Conservation (phyloP, 2,888 invertebrate species). For the Heteromyza rotundicornis region DNA sequence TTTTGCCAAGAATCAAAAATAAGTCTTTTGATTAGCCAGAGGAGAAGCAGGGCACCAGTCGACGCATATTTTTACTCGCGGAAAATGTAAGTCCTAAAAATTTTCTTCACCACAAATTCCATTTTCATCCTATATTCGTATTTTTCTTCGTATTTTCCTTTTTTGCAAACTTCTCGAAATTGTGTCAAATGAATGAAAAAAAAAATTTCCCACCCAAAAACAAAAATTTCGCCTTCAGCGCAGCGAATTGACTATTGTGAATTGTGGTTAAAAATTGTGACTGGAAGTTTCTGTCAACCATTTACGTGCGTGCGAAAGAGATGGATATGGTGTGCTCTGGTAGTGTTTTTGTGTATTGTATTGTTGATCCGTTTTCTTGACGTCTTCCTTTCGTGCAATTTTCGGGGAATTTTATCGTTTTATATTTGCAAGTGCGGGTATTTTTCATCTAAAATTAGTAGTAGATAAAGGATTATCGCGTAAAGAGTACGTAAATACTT, state of each 20-base stretch:
- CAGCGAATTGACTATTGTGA: conserved; percentile 8
- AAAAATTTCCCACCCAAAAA: conserved; percentile 19
- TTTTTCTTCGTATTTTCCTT: background rate
- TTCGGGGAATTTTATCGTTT: no score
- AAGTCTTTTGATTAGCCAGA: no score
- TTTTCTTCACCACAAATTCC: background rate
- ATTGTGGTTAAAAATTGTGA: conserved; percentile 9
- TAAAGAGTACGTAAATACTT: no score
- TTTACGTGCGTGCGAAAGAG: conserved; percentile 10
- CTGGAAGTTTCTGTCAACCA: background rate
- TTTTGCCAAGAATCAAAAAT: no score
- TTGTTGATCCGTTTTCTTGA: no score
- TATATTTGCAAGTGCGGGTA: no score
- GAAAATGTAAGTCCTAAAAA: background rate
- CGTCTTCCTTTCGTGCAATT: no score
- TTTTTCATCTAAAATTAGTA: no score
- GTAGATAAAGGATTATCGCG: no score
- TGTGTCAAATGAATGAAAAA: conserved; percentile 25
- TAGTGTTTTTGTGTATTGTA: no score
- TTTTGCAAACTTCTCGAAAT: conserved; percentile 18
- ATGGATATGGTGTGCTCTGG: no score
- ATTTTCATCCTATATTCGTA: background rate
- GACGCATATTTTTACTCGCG: conserved; percentile 2
- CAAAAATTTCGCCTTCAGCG: conserved; percentile 10
- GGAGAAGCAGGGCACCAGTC: no score